phyloP scores from a whole-genome alignment of 2,888 invertebrate genomes.

The Drosophila emarginata region DNA sequence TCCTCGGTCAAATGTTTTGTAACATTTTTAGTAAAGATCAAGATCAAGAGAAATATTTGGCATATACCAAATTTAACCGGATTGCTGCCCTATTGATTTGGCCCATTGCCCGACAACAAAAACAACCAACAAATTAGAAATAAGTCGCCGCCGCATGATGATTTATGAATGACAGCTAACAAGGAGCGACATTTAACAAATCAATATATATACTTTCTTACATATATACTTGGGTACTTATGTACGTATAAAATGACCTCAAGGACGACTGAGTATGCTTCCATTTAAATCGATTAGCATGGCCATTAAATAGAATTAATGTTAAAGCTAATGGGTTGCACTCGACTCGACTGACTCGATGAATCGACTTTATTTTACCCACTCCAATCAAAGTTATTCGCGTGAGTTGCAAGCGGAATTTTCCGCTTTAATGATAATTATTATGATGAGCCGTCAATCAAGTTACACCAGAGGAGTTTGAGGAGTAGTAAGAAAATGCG shows the following conservation, averaged over 20 bases:
- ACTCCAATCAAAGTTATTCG: constrained; percentile 3
- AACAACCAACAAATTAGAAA: background rate
- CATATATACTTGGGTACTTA: background rate
- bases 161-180: constrained; percentile 52
- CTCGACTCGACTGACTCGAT: constrained; percentile 18
- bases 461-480: constrained; percentile 13
- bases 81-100: constrained; percentile 66
- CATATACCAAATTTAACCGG: constrained; percentile 61
- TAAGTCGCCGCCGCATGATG: constrained; percentile 17
- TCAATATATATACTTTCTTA: constrained; percentile 29
- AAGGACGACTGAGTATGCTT: constrained; percentile 38
- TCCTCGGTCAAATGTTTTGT: constrained; percentile 56
- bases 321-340: constrained; percentile 2
- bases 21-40: constrained; percentile 13
- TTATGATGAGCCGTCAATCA: constrained; percentile 53
- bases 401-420: constrained; percentile 51
- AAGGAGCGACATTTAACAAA: constrained; percentile 37
- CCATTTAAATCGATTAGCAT: constrained; percentile 51
- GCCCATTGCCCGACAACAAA: constrained; percentile 56
- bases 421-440: constrained; percentile 65
- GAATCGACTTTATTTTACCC: background rate
- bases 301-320: constrained; percentile 39
- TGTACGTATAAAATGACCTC: constrained; percentile 9
- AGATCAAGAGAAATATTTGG: constrained; percentile 43
- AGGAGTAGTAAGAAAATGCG: constrained; percentile 9